Conservation (phyloP, 1,140 invertebrate species). For the Branchinecta lindahli region DNA sequence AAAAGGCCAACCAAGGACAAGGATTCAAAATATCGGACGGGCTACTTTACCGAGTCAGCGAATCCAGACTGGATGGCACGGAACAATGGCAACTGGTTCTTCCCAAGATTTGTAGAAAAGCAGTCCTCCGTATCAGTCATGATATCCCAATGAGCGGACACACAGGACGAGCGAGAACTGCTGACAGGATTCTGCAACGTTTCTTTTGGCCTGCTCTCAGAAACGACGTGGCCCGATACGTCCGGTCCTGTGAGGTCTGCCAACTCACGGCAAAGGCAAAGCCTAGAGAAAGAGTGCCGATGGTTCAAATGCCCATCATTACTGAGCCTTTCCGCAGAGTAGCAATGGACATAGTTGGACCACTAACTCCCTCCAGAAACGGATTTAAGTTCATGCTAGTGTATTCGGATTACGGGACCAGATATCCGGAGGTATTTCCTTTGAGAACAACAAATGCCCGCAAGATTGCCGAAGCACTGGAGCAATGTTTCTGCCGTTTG, state of each 20-base stretch:
- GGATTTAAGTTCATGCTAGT: conserved; percentile 27
- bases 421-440: conserved; percentile 24
- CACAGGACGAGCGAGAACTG: conserved; percentile 18
- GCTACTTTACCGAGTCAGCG: not conserved
- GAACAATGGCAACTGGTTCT: not conserved
- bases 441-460: conserved; percentile 25
- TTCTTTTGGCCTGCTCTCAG: conserved; percentile 21
- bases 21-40: not conserved
- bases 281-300: conserved; percentile 12
- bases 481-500: conserved; percentile 25
- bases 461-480: conserved; percentile 24
- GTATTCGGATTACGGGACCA: conserved; percentile 26
- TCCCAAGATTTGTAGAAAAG: not conserved
- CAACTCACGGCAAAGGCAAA: conserved; percentile 18
- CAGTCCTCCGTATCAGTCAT: not conserved
- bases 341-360: conserved; percentile 22
- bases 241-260: conserved; percentile 21
- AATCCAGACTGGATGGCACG: not conserved
- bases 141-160: conserved; percentile 16
- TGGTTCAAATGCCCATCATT: conserved; percentile 6
- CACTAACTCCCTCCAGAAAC: conserved; percentile 16
- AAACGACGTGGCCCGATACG: conserved; percentile 21
- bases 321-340: conserved; percentile 16
- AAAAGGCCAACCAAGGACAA: not conserved
- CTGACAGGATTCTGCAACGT: conserved; percentile 12